Base-by-base conservation (phyloP, 2,888 invertebrate genomes). In the Epistrophe grossulariae region DNA sequence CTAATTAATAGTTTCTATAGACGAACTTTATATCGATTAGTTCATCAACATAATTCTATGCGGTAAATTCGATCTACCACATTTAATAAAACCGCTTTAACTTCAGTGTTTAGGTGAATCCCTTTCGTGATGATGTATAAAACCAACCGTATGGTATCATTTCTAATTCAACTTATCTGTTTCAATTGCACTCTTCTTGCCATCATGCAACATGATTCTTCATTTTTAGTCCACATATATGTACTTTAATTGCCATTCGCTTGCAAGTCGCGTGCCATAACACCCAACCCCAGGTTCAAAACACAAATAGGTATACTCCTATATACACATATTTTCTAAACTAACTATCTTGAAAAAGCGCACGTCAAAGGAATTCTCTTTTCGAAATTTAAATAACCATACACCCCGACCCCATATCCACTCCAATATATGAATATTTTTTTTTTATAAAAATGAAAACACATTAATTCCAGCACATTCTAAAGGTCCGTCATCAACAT, bases 401-500 rank as follows among this genome's bases (percentile, higher is more conserved):
- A 35, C 17, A 78, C 38, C 45, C 73, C 45, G 43, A 28, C 38
- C 52, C 52, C 52, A 28, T n/a, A n/a, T 15, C 19, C 9, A 31
- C 4, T 4, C 1, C 15, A 43, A 2, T 59, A 31, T 59, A 15
- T 59, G 13, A 8, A 11, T 35, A 19, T 52, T 50, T n/a, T 57
- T 50, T n/a, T 57, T 68, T 59, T 31, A 24, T 50, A 38, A 50
- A 68, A 68, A 50, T 68, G 45, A 68, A 77, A 77, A 82, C 70
- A 55, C 87, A 87, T 87, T 72, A 79, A 87, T 87, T 87, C 76
- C 71, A 71, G 48, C 70, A 87, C 74, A 79, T 62, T 68, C 55
- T 76, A 62, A 68, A 64, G 68, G 71, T 83, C 79, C 83, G 72
- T 79, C 79, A 83, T 82, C 87, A 83, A 45, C 74, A 87, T 87